Evolutionary conservation across 2,888 invertebrate genomes (phyloP), one percentile per base, ranked within the genome.

Genomic region (Thalpophila matura): DNA sequence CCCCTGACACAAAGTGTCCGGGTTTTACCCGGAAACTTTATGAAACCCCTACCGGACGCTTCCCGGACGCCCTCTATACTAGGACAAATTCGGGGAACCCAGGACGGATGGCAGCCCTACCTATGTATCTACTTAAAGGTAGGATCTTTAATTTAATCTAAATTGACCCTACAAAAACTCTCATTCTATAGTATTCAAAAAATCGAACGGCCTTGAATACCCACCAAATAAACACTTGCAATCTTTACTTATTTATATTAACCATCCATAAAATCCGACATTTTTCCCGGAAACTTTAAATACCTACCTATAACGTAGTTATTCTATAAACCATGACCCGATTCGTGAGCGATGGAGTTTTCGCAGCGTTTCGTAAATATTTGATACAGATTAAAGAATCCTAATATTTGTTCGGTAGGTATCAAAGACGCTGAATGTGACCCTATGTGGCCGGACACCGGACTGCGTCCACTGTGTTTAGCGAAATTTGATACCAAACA

Each of bases 301-400:
- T 57, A n/a, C n/a, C n/a, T n/a, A n/a, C n/a, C n/a, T n/a, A 64
- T 74, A 71, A 49, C 54, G 46, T 62, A 51, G 54, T 71, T 65
- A 62, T 60, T 69, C 58, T 58, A 45, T 40, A 47, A 70, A 59
- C 79, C 82, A 33, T 82, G 83, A 80, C 82, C 82, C 60, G 71
- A 53, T 71, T 81, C 47, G 5, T 38, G 7, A 26, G 50, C 50
- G 50, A 47, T 45, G 50, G 40, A 63, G 40, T 62, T 67, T 79
- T 74, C 57, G 69, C 70, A 65, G 51, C 59, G 27, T 50, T 50
- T 59, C 20, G 47, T 67, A 55, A 38, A 60, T 61, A 47, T 56
- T 70, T 46, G 35, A 53, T 46, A 60, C 26, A 33, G 42, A 55
- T 60, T 31, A 42, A 18, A 42, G 27, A 55, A 24, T 16, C 18